Base-by-base conservation (phyloP, 2,113 vertebrate genomes). In the Clinocottus analis region DNA sequence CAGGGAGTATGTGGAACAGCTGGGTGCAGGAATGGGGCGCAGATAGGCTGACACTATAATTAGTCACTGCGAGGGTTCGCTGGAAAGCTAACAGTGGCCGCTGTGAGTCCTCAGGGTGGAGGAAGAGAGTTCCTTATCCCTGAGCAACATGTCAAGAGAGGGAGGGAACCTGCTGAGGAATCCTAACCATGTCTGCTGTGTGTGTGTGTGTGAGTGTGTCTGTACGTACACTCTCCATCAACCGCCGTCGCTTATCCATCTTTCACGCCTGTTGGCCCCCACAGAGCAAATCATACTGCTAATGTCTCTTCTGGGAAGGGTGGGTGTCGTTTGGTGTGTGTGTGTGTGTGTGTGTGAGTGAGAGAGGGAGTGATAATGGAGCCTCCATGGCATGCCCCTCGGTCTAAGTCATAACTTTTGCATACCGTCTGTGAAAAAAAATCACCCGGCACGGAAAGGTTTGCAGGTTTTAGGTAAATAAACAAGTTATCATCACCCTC, bases 41-140 rank as follows among this genome's bases (percentile, higher is more conserved):
- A 75, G 75, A 90, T 86, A 76, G 64, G 56, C 61, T 76, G 84
- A 87, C 75, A 59, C 89, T 87, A 75, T 86, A 84, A 89, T 91
- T 90, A 82, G 86, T 83, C 87, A 83, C 65, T 74, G 60, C 72
- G 53, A 77, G 68, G 70, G 78, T 69, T 89, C 79, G 2, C 49
- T 62, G 76, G 60, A 91, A 86, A 82, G 73, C 83, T 70, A 87
- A 92, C 74, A 86, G 85, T 71, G 73, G n/a, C 80, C 37, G 49
- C 64, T 83, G 66, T 51, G 61, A 81, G 81, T 82, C 56, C 56
- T 80, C 72, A 64, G 71, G 39, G 12, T 72, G 77, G 79, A 75
- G 49, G 62, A 77, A 68, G 72, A 87, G 77, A 72, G 69, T 58
- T 87, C 59, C 85, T 85, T 63, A 82, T 87, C 73, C 84, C 61